Percentiles rank a stretch among this genome's conserved stretches.
Conservation (phyloP, 2,113 vertebrate genomes). For the Sardina pilchardus region DNA sequence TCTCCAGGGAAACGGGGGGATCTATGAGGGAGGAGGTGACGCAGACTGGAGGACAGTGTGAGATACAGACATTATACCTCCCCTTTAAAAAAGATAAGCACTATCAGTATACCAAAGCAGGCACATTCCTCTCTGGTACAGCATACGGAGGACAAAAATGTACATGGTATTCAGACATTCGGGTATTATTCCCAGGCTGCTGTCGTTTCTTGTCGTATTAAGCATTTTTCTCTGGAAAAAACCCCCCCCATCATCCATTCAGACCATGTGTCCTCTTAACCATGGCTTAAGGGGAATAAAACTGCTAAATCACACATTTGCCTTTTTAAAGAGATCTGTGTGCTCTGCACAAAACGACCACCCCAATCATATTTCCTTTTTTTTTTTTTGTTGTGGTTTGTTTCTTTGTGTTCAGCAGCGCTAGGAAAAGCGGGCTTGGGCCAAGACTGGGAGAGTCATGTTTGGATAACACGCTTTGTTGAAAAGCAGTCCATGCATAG, state of each 20-base stretch:
- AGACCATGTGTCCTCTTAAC: not conserved
- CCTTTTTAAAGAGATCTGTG: not conserved
- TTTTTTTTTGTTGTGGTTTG: too few relatives aligned
- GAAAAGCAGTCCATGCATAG: slow-evolving; percentile 21
- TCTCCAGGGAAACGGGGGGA: not conserved
- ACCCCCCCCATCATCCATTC: not conserved
- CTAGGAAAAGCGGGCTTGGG: not conserved
- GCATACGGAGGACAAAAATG: not conserved
- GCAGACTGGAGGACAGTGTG: not conserved
- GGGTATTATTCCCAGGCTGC: not conserved
- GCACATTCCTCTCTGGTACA: slow-evolving; percentile 15
- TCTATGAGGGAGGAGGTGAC: not conserved
- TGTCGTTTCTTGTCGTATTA: not conserved
- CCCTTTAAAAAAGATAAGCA: not conserved
- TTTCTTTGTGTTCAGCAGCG: not conserved
- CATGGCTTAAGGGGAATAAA: not conserved
- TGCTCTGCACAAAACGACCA: not conserved
- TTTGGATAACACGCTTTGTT: slow-evolving; percentile 12
- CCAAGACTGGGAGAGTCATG: slow-evolving; percentile 1
- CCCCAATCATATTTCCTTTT: not conserved
- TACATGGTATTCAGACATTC: slow-evolving; percentile 6
- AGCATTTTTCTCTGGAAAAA: not conserved
- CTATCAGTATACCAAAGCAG: slow-evolving; percentile 12
- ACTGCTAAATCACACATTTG: not conserved
- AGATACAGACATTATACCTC: not conserved